Conservation (phyloP, 2,888 invertebrate genomes). For the Troides helena region DNA sequence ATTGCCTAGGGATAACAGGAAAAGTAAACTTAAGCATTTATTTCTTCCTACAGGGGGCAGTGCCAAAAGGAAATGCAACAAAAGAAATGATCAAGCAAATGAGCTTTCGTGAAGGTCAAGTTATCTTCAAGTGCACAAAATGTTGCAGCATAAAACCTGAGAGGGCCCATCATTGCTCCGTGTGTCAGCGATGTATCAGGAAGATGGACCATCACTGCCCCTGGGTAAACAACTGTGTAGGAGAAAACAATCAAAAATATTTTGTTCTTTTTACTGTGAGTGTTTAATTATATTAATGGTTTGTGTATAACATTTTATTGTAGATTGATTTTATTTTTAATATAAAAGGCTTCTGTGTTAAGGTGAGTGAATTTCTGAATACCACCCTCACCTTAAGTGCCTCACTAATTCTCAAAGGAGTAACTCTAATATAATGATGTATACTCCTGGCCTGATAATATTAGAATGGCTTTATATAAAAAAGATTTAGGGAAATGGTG, state of each 20-base stretch:
- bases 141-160: constrained; percentile 98
- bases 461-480: too few species aligned
- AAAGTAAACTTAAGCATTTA: too few species aligned
- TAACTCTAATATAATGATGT: too few species aligned
- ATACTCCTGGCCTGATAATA: too few species aligned
- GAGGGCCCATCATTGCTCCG: constrained; percentile 97
- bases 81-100: constrained; percentile 97
- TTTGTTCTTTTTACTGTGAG: constrained; percentile 98
- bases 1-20: too few species aligned
- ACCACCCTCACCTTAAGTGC: too few species aligned
- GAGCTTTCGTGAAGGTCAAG: constrained; percentile 94
- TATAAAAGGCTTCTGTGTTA: too few species aligned
- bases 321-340: too few species aligned
- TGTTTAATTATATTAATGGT: constrained; percentile 34
- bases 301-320: background rate
- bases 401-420: too few species aligned
- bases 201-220: constrained; percentile 87
- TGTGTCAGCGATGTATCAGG: constrained; percentile 89
- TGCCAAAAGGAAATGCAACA: constrained; percentile 96
- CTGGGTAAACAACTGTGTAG: constrained; percentile 99
- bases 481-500: too few species aligned
- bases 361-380: too few species aligned
- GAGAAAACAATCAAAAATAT: constrained; percentile 99
- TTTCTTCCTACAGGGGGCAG: constrained; percentile 85
- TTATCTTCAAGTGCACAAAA: constrained; percentile 97